These are phyloP conservation scores for Siniperca scherzeri DNA, from an alignment of 2,797 vertebrate species.

Conservation along the genomic window DNA sequence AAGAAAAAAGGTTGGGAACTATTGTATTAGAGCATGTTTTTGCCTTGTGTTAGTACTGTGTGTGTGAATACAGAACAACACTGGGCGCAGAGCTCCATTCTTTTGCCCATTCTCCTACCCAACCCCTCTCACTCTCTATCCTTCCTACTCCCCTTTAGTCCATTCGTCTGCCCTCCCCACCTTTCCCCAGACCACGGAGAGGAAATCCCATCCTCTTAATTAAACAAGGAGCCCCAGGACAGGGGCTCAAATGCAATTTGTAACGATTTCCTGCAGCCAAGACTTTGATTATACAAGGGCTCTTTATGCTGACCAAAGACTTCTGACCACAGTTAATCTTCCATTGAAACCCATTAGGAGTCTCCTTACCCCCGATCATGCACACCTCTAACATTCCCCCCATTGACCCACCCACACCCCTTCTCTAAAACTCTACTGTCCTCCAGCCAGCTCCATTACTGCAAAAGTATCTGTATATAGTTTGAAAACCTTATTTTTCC, in stretches of 20 bases:
- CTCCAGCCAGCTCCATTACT: constrained; percentile 12
- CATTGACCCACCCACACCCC: constrained; percentile 21
- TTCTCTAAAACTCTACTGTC: constrained; percentile 23
- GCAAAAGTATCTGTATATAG: not conserved
- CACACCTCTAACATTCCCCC: constrained; percentile 51
- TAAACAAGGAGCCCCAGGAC: constrained; percentile 82
- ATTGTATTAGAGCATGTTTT: not conserved
- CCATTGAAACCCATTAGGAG: constrained; percentile 83
- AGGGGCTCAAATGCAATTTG: constrained; percentile 82
- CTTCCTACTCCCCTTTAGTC: constrained; percentile 28
- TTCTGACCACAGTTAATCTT: constrained; percentile 85
- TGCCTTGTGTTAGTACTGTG: not conserved
- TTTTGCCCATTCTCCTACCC: not conserved
- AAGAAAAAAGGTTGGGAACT: not conserved
- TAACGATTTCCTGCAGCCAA: constrained; percentile 80
- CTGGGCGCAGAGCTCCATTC: not conserved
- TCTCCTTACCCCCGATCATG: constrained; percentile 48
- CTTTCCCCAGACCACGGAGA: constrained; percentile 58
- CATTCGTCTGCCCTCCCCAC: constrained; percentile 47
- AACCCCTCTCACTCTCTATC: constrained; percentile 7
- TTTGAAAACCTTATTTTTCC: not conserved
- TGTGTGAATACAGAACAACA: not conserved
- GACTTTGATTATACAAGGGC: constrained; percentile 79
- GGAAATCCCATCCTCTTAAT: constrained; percentile 85
- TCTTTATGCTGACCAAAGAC: constrained; percentile 86